Percentiles rank a stretch among this genome's conserved stretches.
phyloP scores from a whole-genome alignment of 2,888 invertebrate genomes.

The Sinohyriopsis cumingii region DNA sequence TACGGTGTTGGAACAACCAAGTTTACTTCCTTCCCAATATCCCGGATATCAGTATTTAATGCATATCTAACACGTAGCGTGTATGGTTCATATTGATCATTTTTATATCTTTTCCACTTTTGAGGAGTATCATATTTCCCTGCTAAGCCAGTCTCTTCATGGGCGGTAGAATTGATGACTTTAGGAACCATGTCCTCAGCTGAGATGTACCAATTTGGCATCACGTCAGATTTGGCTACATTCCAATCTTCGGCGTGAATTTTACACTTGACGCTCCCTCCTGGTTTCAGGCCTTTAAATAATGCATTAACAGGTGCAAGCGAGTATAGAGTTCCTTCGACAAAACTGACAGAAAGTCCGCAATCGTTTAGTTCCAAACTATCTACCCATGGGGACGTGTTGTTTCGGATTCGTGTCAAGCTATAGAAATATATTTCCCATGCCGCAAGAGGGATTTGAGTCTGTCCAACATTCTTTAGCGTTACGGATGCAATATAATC shows the following conservation, averaged over 20 bases:
- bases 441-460: slow-evolving; percentile 34
- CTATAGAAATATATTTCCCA: slow-evolving; percentile 58
- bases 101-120: slow-evolving; percentile 50
- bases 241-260: slow-evolving; percentile 33
- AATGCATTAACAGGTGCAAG: slow-evolving; percentile 29
- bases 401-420: background rate
- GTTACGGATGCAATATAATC: slow-evolving; percentile 4
- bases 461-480: slow-evolving; percentile 15
- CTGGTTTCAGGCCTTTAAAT: slow-evolving; percentile 28
- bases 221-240: slow-evolving; percentile 40
- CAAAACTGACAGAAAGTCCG: slow-evolving; percentile 40
- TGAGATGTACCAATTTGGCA: slow-evolving; percentile 56
- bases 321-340: slow-evolving; percentile 48
- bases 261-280: slow-evolving; percentile 15
- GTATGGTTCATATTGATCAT: slow-evolving; percentile 51
- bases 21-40: slow-evolving; percentile 14
- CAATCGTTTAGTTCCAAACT: slow-evolving; percentile 4
- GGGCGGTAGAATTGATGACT: slow-evolving; percentile 36
- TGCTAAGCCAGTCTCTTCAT: slow-evolving; percentile 44
- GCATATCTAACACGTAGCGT: slow-evolving; percentile 44
- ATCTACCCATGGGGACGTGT: too few relatives aligned
- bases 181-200: slow-evolving; percentile 41
- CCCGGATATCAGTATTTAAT: slow-evolving; percentile 20
- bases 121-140: slow-evolving; percentile 34
- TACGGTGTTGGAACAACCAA: slow-evolving; percentile 31